Conservation (phyloP, 2,888 invertebrate species). For the Uropetala carovei region DNA sequence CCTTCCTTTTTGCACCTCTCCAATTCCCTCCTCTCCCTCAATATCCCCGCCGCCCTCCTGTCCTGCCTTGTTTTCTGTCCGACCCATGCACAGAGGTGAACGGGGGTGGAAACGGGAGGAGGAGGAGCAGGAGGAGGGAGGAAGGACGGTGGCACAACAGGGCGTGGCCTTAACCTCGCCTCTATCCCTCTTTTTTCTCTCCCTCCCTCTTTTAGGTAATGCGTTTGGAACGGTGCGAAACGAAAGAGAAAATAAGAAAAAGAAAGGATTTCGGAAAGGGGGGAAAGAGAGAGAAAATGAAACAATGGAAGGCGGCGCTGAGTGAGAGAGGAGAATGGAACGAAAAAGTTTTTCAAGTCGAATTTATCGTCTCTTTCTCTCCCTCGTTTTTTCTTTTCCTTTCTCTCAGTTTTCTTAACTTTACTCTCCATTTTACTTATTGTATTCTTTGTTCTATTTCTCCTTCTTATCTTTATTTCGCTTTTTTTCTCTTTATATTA, state of each 20-base stretch:
- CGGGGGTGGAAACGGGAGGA: background rate
- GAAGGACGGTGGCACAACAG: background rate
- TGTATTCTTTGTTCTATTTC: too few species aligned
- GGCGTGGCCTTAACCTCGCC: background rate
- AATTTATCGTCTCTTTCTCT: background rate
- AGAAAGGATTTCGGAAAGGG: background rate
- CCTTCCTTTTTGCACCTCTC: background rate
- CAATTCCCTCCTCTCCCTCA: background rate
- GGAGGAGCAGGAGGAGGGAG: background rate
- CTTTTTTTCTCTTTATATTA: too few species aligned
- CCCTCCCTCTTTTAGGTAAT: background rate
- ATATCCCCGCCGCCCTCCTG: background rate
- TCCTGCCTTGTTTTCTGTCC: background rate
- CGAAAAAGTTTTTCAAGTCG: background rate
- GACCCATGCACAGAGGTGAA: background rate
- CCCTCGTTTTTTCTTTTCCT: background rate
- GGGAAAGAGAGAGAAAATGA: background rate
- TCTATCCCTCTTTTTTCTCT: background rate
- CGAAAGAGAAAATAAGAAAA: background rate
- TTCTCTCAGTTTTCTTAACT: too few species aligned
- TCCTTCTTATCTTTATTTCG: too few species aligned
- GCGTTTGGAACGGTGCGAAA: background rate
- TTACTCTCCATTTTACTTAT: too few species aligned
- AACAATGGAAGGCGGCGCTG: background rate
- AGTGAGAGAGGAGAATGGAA: background rate